These are phyloP conservation scores for Tricholaema leucomelas DNA, from an alignment of 2,113 vertebrate genomes.

Conservation along the genomic window DNA sequence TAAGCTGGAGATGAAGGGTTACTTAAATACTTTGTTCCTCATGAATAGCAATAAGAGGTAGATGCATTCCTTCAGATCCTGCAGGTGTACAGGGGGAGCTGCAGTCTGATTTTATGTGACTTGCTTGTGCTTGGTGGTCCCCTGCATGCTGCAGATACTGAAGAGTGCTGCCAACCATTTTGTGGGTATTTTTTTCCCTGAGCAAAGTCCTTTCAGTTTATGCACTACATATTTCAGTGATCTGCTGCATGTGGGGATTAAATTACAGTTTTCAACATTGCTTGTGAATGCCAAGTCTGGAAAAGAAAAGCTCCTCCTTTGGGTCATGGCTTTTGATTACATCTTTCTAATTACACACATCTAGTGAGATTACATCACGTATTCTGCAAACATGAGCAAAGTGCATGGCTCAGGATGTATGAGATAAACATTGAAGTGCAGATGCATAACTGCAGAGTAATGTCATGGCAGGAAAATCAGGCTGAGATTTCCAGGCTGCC, in stretches of 20 bases:
- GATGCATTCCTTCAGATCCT: not conserved
- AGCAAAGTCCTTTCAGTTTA: not conserved
- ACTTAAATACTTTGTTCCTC: not conserved
- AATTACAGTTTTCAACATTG: conserved; percentile 6
- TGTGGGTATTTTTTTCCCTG: not conserved
- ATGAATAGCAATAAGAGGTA: not conserved
- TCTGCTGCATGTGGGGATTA: not conserved
- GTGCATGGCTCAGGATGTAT: conserved; percentile 50
- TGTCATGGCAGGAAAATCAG: conserved; percentile 42
- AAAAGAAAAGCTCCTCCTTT: conserved; percentile 7
- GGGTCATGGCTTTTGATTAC: conserved; percentile 64
- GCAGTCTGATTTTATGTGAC: not conserved
- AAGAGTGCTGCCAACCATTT: not conserved
- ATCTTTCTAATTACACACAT: conserved; percentile 64
- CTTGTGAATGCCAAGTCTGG: conserved; percentile 9
- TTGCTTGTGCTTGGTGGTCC: rapidly evolving
- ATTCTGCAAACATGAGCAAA: conserved; percentile 66
- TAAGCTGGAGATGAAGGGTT: not conserved
- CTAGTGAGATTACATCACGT: conserved; percentile 70
- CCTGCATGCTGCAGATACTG: not conserved
- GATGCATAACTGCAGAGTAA: conserved; percentile 29
- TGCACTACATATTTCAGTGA: not conserved
- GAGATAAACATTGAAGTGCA: conserved; percentile 61
- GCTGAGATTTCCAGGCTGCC: conserved; percentile 18
- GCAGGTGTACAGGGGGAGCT: not conserved